Evolutionary conservation across 2,797 vertebrate species (phyloP).

Genomic region (Hemitrygon akajei): DNA sequence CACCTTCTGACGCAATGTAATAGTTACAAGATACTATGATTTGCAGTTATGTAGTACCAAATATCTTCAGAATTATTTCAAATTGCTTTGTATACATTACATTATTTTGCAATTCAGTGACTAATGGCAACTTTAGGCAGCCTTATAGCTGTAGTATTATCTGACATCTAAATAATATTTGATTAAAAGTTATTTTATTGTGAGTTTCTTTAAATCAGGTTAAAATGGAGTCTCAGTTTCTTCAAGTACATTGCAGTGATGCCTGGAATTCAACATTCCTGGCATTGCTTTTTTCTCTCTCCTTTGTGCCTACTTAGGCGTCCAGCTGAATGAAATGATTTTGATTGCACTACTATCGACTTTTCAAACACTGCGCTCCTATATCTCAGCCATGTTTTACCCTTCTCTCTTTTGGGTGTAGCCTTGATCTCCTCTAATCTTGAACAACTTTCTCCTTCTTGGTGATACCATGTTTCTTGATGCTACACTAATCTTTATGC

Average conservation of each 20-base stretch:
- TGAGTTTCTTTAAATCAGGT: background rate
- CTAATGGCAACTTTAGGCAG: background rate
- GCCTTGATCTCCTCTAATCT: background rate
- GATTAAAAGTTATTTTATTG: background rate
- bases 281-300: background rate
- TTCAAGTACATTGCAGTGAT: background rate
- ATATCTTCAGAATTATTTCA: background rate
- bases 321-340: background rate
- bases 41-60: background rate
- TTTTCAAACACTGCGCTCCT: background rate
- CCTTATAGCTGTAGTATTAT: background rate
- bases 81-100: background rate
- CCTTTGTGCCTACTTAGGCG: background rate
- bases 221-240: background rate
- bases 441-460: background rate
- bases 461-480: background rate
- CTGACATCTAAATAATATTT: background rate
- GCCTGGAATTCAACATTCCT: background rate
- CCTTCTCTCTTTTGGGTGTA: background rate
- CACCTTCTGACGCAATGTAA: background rate
- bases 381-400: background rate
- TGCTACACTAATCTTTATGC: background rate
- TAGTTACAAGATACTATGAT: background rate
- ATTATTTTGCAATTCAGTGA: background rate
- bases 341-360: background rate